Base-by-base conservation (phyloP, 2,888 invertebrate species). In the Phortica magna region DNA sequence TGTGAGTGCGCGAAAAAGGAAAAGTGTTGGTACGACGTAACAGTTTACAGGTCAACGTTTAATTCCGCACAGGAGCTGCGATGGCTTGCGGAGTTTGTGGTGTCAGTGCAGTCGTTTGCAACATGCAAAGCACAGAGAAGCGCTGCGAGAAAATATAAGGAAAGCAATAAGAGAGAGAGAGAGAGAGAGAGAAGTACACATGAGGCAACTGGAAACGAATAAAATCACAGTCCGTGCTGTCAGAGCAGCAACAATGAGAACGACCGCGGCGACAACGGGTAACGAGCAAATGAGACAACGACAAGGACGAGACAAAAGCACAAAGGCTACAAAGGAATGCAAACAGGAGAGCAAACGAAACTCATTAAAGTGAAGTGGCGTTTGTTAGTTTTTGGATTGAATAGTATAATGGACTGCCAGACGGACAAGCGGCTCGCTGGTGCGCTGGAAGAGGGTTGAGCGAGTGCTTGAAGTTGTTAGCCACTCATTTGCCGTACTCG, bases 311-410 rank as follows among this genome's bases (percentile, higher is more conserved):
- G 48, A 43, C 48, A 70, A 71, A 71, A 55, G 31, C 53, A 71
- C 70, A 31, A 71, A n/a, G 53, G 9, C 43, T 31, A 55, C 70
- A 71, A 71, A 71, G 70, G 22, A 71, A 71, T 22, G 31, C 70
- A 71, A 71, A 71, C 70, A 71, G 9, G 53, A 55, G 70, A 61
- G 65, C 31, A 71, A 71, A 71, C 70, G 55, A 71, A 71, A 71
- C 70, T 71, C 70, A 71, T 71, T 71, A 71, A 71, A 53, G 53
- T 71, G 70, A 71, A 71, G 70, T 71, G 70, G 70, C 70, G 53
- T 71, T 71, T 71, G 70, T 55, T 71, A 71, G 70, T 71, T 71
- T 55, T 71, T 10, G 70, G 70, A 71, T 71, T 71, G 70, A 71
- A 71, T 68, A 39, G 39, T 68, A 43, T 68, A 68, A 68, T 71